Percentiles rank a stretch among this genome's conserved stretches.
Evolutionary conservation across 2,797 vertebrate genomes (phyloP).

Genomic region (Ctenopoma multispine): DNA sequence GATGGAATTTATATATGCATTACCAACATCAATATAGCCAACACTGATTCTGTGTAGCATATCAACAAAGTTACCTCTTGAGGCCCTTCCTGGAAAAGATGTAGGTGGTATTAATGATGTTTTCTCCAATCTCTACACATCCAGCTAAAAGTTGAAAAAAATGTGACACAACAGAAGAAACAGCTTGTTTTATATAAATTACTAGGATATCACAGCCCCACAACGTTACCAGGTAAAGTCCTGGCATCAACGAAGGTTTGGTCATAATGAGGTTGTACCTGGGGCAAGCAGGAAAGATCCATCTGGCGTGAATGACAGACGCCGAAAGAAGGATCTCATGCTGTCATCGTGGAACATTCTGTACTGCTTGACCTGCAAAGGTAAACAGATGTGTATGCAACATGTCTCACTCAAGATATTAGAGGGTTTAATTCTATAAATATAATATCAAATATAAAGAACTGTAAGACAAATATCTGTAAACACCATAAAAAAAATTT

Average conservation of each 20-base stretch:
- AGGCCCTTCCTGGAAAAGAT: conserved; percentile 95
- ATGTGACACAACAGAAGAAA: background rate
- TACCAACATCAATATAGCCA: background rate
- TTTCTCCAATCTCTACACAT: conserved; percentile 95
- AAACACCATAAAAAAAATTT: background rate
- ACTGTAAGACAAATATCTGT: background rate
- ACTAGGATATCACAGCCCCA: background rate
- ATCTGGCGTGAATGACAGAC: conserved; percentile 95
- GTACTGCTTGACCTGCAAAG: conserved; percentile 88
- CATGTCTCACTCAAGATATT: background rate
- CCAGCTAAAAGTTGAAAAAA: conserved; percentile 87
- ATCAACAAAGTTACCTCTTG: conserved; percentile 86
- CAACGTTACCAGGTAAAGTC: background rate
- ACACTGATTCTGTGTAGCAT: background rate
- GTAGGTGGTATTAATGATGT: conserved; percentile 94
- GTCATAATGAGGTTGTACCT: conserved; percentile 75
- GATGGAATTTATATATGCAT: background rate
- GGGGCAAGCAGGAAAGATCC: conserved; percentile 94
- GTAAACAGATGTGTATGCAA: background rate
- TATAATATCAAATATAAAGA: background rate
- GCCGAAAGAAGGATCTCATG: conserved; percentile 97
- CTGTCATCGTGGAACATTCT: conserved; percentile 98
- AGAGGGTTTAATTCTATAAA: background rate
- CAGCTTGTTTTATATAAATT: background rate
- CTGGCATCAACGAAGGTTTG: background rate